A percentile compares a stretch with the other conserved stretches of the same genome.
These are phyloP conservation scores for Monochamus saltuarius DNA, from an alignment of 1,140 invertebrate genomes.

Conservation along the genomic window DNA sequence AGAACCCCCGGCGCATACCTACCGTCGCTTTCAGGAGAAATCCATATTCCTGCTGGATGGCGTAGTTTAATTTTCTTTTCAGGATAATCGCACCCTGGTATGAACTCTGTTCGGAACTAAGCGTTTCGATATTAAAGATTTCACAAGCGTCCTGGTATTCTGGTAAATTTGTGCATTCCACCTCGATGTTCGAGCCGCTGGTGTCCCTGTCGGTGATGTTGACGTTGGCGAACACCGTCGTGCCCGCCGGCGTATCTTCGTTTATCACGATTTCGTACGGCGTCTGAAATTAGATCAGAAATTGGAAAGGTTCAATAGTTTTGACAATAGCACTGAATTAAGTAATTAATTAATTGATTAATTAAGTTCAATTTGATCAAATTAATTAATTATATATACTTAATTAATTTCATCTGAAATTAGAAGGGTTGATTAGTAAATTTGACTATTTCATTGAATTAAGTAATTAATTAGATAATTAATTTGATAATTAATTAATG, in stretches of 20 bases:
- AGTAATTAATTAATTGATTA: too few species aligned
- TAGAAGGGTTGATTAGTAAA: too few species aligned
- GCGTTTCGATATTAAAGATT: conserved; percentile 39
- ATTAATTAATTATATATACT: too few species aligned
- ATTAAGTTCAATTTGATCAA: too few species aligned
- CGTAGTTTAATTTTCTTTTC: conserved; percentile 42
- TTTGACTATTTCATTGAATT: too few species aligned
- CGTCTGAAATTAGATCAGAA: conserved; percentile 54
- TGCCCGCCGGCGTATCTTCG: conserved; percentile 75
- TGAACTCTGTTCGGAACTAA: conserved; percentile 35
- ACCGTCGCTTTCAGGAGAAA: conserved; percentile 46
- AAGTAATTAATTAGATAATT: too few species aligned
- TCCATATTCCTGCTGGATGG: conserved; percentile 30
- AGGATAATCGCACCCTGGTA: conserved; percentile 43
- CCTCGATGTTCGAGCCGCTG: conserved; percentile 75
- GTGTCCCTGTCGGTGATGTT: conserved; percentile 75
- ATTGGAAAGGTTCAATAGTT: conserved; percentile 5
- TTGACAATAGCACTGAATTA: too few species aligned
- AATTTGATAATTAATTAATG: too few species aligned
- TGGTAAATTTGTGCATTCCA: conserved; percentile 62
- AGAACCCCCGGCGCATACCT: conserved; percentile 7
- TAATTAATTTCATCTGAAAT: too few species aligned
- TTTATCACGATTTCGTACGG: conserved; percentile 77
- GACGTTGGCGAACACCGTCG: conserved; percentile 72
- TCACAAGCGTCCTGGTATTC: conserved; percentile 43